phyloP scores from a whole-genome alignment of 2,797 vertebrate species.

The Cossypha niveicapilla region DNA sequence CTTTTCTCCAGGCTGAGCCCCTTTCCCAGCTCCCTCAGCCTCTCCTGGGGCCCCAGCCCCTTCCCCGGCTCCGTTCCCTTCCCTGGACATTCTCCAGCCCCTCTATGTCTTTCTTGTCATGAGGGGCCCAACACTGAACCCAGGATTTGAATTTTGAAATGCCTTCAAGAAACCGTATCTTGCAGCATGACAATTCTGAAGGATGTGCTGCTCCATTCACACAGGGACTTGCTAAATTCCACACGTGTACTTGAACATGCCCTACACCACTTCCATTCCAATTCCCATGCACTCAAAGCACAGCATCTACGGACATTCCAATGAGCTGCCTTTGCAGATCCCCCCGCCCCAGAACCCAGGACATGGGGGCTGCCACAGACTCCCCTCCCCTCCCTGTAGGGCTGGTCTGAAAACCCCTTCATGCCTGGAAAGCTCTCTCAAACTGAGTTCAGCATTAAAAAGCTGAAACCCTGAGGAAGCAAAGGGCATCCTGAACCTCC shows the following conservation, averaged over 20 bases:
- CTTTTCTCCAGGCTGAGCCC: neutral
- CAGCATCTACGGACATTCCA: neutral
- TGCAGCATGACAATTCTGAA: neutral
- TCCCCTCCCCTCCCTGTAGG: accelerated
- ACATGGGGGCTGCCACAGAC: accelerated
- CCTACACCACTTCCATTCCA: neutral
- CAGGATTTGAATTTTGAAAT: neutral
- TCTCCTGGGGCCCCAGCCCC: accelerated
- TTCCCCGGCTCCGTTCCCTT: accelerated
- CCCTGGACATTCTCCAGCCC: accelerated
- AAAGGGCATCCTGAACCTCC: neutral
- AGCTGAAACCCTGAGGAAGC: neutral
- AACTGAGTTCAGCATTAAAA: neutral
- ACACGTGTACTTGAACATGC: accelerated
- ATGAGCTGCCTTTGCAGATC: too few relatives aligned
- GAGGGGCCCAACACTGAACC: neutral
- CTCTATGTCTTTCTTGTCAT: accelerated
- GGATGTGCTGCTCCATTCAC: neutral
- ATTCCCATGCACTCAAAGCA: neutral
- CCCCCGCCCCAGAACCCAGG: accelerated
- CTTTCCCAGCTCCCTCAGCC: neutral
- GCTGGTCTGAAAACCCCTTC: neutral
- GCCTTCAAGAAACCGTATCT: neutral
- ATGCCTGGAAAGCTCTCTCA: accelerated
- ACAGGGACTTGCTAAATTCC: neutral